Evolutionary conservation across 2,113 vertebrate species (phyloP).

Genomic region (Centrocercus urophasianus): DNA sequence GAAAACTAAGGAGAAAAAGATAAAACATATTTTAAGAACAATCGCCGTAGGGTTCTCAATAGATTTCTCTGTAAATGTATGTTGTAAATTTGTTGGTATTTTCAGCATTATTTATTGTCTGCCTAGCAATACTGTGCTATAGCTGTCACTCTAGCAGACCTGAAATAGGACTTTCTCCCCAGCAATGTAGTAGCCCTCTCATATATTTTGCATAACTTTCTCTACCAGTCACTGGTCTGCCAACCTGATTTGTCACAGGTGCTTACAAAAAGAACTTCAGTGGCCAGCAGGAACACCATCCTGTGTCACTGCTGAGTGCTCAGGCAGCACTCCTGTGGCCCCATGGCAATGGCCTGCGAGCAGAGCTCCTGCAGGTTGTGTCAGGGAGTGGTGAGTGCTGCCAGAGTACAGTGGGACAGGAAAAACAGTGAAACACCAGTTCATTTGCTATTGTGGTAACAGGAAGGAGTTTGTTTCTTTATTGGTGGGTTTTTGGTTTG

Average conservation of each 20-base stretch:
- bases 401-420: not conserved
- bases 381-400: not conserved
- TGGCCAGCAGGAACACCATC: not conserved
- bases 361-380: not conserved
- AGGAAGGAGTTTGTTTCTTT: not conserved
- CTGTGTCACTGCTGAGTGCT: not conserved
- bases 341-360: accelerated
- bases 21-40: not conserved
- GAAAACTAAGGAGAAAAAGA: not conserved
- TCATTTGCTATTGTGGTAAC: accelerated
- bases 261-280: not conserved
- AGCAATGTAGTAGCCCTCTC: constrained; percentile 48
- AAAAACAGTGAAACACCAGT: not conserved
- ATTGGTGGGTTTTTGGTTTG: not conserved
- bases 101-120: constrained; percentile 65
- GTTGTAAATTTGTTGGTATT: constrained; percentile 27
- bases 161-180: constrained; percentile 72
- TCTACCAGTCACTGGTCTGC: constrained; percentile 45
- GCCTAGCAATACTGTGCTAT: constrained; percentile 40
- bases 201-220: constrained; percentile 69
- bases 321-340: not conserved
- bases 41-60: not conserved
- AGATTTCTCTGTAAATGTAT: constrained; percentile 10
- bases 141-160: constrained; percentile 68
- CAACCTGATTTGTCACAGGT: constrained; percentile 28